Percentiles rank a stretch among this genome's conserved stretches.
Conservation (phyloP, 2,113 vertebrate species). For the Cryptoleucopteryx plumbea region DNA sequence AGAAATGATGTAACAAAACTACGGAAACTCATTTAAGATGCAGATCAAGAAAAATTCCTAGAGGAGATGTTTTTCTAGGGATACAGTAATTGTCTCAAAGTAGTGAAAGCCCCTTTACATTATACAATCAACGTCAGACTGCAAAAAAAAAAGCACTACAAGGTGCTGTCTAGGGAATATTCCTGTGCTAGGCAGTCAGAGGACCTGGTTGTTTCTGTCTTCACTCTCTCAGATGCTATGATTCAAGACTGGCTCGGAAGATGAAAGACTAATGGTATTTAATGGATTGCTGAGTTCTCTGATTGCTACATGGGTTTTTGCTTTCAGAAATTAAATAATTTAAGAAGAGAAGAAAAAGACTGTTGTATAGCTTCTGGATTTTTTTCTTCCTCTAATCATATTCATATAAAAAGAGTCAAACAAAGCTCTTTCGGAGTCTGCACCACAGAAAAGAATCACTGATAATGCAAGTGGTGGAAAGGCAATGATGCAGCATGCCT, state of each 20-base stretch:
- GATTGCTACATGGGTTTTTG: constrained; percentile 5
- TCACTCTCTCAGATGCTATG: neutral
- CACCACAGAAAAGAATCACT: neutral
- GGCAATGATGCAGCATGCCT: neutral
- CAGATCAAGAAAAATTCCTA: neutral
- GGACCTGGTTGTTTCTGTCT: neutral
- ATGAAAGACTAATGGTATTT: neutral
- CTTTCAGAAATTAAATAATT: constrained; percentile 42
- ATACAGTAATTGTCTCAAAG: neutral
- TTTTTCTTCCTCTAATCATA: neutral
- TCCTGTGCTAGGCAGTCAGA: neutral
- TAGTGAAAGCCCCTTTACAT: neutral
- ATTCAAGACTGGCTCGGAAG: neutral
- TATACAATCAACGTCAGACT: neutral
- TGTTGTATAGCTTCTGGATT: neutral
- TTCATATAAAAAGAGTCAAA: neutral
- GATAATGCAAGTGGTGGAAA: neutral
- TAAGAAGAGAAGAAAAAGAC: constrained; percentile 14
- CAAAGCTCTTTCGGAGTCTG: neutral
- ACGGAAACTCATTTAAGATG: neutral
- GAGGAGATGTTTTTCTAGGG: neutral
- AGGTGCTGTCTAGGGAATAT: neutral
- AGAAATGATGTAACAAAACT: neutral
- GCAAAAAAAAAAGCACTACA: neutral
- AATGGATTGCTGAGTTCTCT: constrained; percentile 11